These are phyloP conservation scores for Eidolon dupreanum DNA, from an alignment of 2,797 vertebrate genomes.

Conservation along the genomic window DNA sequence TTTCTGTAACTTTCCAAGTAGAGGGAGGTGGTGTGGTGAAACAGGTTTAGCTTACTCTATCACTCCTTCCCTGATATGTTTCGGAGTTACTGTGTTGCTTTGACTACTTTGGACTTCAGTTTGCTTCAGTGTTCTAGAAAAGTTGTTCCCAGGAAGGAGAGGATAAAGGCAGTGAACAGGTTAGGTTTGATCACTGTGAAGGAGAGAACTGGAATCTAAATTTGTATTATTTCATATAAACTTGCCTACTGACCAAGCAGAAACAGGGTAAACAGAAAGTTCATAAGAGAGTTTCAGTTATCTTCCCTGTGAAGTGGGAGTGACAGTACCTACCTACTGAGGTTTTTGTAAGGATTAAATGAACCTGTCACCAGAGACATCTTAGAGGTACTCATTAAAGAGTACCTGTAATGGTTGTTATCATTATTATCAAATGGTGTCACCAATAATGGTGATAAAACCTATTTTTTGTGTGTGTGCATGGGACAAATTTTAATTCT, in stretches of 20 bases:
- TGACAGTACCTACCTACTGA: background rate
- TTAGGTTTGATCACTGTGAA: background rate
- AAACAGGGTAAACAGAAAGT: background rate
- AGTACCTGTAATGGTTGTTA: background rate
- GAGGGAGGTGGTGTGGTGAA: background rate
- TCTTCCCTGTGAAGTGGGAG: background rate
- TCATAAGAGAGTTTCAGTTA: background rate
- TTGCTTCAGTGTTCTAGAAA: background rate
- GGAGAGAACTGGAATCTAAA: background rate
- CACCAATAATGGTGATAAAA: background rate
- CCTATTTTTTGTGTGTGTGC: background rate
- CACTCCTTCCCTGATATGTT: background rate
- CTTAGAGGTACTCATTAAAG: background rate
- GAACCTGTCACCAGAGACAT: background rate
- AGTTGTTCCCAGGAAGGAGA: background rate
- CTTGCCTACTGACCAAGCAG: background rate
- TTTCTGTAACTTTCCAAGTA: background rate
- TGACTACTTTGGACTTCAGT: background rate
- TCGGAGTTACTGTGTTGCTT: background rate
- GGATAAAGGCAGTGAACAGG: background rate
- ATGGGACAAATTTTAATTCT: conserved; percentile 5
- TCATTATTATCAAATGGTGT: background rate
- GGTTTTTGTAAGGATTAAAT: background rate
- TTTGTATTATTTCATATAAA: conserved; percentile 12
- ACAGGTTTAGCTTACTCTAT: background rate